phyloP scores from a whole-genome alignment of 1,140 invertebrate species.

The Neodiprion pinetum region DNA sequence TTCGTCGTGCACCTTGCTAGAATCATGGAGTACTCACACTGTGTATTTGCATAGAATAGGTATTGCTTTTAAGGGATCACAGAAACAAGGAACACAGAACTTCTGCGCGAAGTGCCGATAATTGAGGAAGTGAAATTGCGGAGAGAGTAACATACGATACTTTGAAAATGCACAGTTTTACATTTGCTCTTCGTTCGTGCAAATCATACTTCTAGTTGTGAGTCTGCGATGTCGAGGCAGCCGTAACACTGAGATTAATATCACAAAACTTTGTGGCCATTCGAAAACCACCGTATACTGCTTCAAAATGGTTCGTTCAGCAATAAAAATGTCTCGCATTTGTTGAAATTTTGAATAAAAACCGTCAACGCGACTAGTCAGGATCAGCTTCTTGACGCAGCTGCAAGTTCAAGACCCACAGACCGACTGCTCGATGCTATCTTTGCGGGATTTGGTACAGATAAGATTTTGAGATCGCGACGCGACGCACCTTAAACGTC shows the following conservation, averaged over 20 bases:
- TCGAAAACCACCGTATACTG: neutral
- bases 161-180: neutral
- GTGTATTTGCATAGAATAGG: neutral
- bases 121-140: neutral
- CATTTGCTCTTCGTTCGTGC: neutral
- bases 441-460: too few relatives aligned
- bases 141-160: neutral
- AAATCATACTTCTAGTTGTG: neutral
- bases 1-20: too few relatives aligned
- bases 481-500: too few relatives aligned
- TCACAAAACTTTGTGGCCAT: neutral
- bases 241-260: neutral
- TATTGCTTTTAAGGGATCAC: neutral
- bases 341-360: too few relatives aligned
- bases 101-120: neutral
- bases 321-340: too few relatives aligned
- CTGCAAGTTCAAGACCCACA: too few relatives aligned
- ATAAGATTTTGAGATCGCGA: too few relatives aligned
- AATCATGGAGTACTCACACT: too few relatives aligned
- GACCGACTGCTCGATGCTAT: too few relatives aligned
- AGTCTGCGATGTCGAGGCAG: too few relatives aligned
- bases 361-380: too few relatives aligned
- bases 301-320: neutral
- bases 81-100: neutral
- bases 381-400: too few relatives aligned